A percentile compares a stretch with the other conserved stretches of the same genome.
Evolutionary conservation across 2,797 vertebrate species (phyloP).

Genomic region (Apodemus agrarius): DNA sequence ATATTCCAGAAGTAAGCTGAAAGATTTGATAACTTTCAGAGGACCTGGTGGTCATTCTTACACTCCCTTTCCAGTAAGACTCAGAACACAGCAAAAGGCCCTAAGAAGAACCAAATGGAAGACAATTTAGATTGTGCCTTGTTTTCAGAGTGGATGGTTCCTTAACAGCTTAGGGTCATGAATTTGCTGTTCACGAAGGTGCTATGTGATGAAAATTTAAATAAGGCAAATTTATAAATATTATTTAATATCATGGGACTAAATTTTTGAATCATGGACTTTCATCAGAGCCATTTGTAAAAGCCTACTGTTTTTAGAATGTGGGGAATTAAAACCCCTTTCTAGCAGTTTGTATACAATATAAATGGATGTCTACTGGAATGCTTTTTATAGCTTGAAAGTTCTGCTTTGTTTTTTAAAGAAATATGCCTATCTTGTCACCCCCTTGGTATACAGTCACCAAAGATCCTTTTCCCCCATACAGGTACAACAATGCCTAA

Average conservation of each 20-base stretch:
- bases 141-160: conserved; percentile 53
- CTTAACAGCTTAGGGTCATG: conserved; percentile 39
- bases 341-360: not conserved
- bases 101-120: conserved; percentile 15
- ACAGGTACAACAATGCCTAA: conserved; percentile 29
- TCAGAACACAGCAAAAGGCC: conserved; percentile 48
- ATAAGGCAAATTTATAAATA: conserved; percentile 26
- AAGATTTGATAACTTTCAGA: conserved; percentile 51
- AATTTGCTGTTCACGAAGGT: conserved; percentile 41
- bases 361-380: conserved; percentile 40
- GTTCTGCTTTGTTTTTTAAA: conserved; percentile 27
- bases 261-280: conserved; percentile 35
- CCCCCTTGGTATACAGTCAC: not conserved
- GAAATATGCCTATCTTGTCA: conserved; percentile 20
- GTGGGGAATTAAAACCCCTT: not conserved
- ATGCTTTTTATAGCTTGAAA: conserved; percentile 50
- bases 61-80: conserved; percentile 44
- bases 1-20: conserved; percentile 48
- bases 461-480: conserved; percentile 17
- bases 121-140: conserved; percentile 46
- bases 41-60: conserved; percentile 31
- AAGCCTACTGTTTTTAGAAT: conserved; percentile 37
- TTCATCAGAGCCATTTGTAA: conserved; percentile 64
- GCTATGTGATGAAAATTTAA: conserved; percentile 37
- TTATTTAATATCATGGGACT: conserved; percentile 41